Conservation (phyloP, 1,140 invertebrate species). For the Neelides sp. region DNA sequence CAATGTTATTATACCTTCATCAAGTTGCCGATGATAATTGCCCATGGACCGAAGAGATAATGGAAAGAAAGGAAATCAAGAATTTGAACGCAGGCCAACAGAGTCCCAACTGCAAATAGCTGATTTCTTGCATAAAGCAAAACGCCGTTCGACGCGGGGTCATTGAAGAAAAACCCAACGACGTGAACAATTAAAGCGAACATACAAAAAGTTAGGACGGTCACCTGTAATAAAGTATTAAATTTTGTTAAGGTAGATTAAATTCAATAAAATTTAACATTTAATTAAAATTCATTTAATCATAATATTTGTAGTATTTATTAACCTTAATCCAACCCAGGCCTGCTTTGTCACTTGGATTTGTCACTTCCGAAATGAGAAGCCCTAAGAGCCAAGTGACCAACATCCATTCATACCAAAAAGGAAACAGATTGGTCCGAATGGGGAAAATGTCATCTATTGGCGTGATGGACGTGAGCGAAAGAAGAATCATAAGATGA, state of each 20-base stretch:
- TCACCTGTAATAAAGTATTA: too few relatives aligned
- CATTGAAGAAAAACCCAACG: too few relatives aligned
- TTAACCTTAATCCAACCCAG: slow-evolving; percentile 85
- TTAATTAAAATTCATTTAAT: too few relatives aligned
- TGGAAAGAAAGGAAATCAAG: slow-evolving; percentile 95
- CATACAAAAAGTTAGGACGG: too few relatives aligned
- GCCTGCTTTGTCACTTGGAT: slow-evolving; percentile 88
- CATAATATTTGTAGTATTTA: too few relatives aligned
- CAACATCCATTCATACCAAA: slow-evolving; percentile 93
- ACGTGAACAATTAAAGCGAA: too few relatives aligned
- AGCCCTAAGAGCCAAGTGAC: slow-evolving; percentile 91
- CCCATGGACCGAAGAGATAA: slow-evolving; percentile 97
- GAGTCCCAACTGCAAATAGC: slow-evolving; percentile 82
- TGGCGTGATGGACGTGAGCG: slow-evolving; percentile 79
- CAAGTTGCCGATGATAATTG: slow-evolving; percentile 76
- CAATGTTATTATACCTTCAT: too few relatives aligned
- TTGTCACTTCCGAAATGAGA: slow-evolving; percentile 87
- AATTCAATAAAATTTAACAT: too few relatives aligned
- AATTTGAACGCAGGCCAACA: slow-evolving; percentile 92
- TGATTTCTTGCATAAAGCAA: slow-evolving; percentile 88
- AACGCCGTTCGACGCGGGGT: slow-evolving; percentile 68
- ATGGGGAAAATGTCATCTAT: slow-evolving; percentile 65
- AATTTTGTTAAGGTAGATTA: too few relatives aligned
- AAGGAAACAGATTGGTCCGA: slow-evolving; percentile 35
- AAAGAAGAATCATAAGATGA: slow-evolving; percentile 85